Evolutionary conservation across 2,113 vertebrate species (phyloP).

Genomic region (Polypterus bichir): DNA sequence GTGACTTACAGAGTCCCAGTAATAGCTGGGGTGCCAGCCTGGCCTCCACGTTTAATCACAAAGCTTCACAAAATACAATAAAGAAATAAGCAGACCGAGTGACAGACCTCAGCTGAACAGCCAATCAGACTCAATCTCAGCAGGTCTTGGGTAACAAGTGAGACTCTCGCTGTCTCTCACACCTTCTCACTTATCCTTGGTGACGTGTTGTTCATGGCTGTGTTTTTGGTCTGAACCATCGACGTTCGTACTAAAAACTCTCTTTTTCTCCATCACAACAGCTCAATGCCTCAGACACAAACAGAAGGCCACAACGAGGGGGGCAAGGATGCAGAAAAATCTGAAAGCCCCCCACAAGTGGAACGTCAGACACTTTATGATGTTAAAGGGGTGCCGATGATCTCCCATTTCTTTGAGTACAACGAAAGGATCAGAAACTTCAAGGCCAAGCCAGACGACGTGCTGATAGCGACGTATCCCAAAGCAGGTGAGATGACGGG

Average conservation of each 20-base stretch:
- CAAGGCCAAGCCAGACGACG: slow-evolving; percentile 15
- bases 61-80: no score
- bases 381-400: slow-evolving; percentile 6
- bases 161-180: no score
- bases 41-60: no score
- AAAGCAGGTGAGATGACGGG: slow-evolving; percentile 11
- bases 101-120: no score
- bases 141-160: no score
- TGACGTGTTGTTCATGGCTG: neutral
- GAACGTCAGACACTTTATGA: neutral
- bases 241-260: neutral
- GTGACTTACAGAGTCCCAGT: no score
- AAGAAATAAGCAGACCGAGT: no score
- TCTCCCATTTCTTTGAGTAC: slow-evolving; percentile 2
- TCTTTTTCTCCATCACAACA: no score
- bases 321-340: neutral
- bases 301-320: neutral
- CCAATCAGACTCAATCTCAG: no score
- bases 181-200: no score
- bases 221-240: neutral
- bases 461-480: slow-evolving; percentile 19
- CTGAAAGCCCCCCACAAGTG: neutral
- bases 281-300: neutral
- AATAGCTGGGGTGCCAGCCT: no score
- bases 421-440: slow-evolving; percentile 8